phyloP scores from a whole-genome alignment of 1,140 invertebrate genomes.

The Holotrichia oblita region DNA sequence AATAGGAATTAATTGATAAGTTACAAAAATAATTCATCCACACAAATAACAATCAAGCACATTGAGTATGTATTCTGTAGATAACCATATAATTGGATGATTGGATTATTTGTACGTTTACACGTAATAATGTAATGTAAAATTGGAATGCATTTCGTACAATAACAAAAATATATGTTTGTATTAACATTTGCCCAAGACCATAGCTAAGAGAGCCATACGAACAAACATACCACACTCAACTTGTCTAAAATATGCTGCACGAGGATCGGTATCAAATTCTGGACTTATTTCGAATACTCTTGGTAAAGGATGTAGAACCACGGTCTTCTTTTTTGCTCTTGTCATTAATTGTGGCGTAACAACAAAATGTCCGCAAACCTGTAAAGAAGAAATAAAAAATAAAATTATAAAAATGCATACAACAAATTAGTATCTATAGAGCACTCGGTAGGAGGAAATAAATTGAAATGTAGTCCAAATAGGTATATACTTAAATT shows the following conservation, averaged over 20 bases:
- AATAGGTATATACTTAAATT: too few species aligned
- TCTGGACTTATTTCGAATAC: constrained; percentile 94
- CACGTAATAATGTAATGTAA: constrained; percentile 7
- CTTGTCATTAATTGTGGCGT: constrained; percentile 95
- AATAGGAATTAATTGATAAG: too few species aligned
- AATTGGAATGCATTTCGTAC: background rate
- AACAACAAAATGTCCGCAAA: constrained; percentile 86
- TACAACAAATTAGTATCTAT: too few species aligned
- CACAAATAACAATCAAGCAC: too few species aligned
- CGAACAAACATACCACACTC: constrained; percentile 98
- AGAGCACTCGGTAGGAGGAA: too few species aligned
- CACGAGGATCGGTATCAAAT: constrained; percentile 94
- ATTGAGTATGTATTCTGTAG: too few species aligned
- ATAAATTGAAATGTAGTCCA: too few species aligned
- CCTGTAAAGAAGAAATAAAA: constrained; percentile 64
- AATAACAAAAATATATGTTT: background rate
- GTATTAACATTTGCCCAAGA: constrained; percentile 73
- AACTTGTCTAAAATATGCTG: constrained; percentile 98
- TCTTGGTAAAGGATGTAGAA: constrained; percentile 97
- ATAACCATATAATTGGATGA: too few species aligned
- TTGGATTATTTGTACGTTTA: background rate
- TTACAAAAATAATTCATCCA: too few species aligned
- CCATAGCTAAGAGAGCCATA: constrained; percentile 95
- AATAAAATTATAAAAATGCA: background rate
- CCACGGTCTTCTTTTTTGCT: constrained; percentile 93